Evolutionary conservation across 2,888 invertebrate genomes (phyloP).

Genomic region (Cerceris ruficornis): DNA sequence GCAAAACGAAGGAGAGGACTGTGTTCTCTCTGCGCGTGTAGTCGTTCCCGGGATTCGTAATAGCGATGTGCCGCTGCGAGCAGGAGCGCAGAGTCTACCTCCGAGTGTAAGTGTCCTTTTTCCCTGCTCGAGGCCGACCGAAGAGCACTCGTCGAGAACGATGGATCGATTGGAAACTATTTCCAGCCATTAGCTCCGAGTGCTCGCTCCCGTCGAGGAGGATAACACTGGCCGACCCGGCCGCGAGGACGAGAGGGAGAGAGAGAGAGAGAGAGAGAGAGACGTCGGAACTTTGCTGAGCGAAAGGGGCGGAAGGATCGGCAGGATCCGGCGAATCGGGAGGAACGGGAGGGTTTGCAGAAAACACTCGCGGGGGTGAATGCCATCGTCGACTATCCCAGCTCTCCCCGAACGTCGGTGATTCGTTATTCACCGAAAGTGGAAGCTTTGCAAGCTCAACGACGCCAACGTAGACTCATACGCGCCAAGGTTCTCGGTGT

Average conservation of each 20-base stretch:
- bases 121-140: conserved; percentile 46
- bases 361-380: conserved; percentile 12
- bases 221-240: background rate
- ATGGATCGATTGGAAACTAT: conserved; percentile 71
- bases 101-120: conserved; percentile 51
- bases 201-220: conserved; percentile 27
- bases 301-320: too few species aligned
- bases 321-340: too few species aligned
- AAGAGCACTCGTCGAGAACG: conserved; percentile 54
- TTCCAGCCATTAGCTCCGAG: conserved; percentile 61
- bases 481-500: conserved; percentile 1
- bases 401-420: conserved; percentile 28
- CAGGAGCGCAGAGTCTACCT: background rate
- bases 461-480: conserved; percentile 7
- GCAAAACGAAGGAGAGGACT: conserved; percentile 31
- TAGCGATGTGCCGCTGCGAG: background rate
- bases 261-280: conserved; percentile 6
- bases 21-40: background rate
- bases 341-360: background rate
- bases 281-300: too few species aligned
- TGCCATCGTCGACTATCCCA: conserved; percentile 7
- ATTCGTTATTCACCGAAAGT: conserved; percentile 56
- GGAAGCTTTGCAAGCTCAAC: conserved; percentile 33
- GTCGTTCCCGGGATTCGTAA: background rate
- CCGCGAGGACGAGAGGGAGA: background rate